phyloP scores from a whole-genome alignment of 2,797 vertebrate genomes.

The Gymnopithys bicolor region DNA sequence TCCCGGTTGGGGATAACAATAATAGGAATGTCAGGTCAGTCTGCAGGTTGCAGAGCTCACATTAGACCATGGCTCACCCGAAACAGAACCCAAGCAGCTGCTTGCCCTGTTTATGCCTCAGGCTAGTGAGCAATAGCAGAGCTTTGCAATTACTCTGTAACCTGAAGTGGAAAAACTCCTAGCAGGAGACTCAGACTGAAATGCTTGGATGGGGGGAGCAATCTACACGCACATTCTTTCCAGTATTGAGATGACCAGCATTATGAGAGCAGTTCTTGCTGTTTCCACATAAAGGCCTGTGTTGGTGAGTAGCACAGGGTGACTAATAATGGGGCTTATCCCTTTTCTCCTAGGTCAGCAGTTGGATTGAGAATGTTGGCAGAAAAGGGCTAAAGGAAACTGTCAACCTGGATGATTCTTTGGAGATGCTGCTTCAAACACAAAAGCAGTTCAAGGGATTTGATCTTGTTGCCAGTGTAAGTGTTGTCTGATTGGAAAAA shows the following conservation, averaged over 20 bases:
- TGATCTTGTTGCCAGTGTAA: constrained; percentile 79
- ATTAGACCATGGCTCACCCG: not conserved
- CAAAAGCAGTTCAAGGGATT: constrained; percentile 86
- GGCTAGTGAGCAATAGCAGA: constrained; percentile 24
- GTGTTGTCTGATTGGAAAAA: not conserved
- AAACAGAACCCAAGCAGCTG: not conserved
- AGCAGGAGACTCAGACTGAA: constrained; percentile 4
- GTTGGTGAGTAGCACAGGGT: not conserved
- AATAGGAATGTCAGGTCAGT: not conserved
- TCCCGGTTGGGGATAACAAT: not conserved
- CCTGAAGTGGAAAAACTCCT: constrained; percentile 14
- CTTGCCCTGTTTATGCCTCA: constrained; percentile 35
- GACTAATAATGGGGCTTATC: not conserved
- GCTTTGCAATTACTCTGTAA: not conserved
- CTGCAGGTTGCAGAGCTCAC: not conserved
- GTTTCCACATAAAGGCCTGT: not conserved
- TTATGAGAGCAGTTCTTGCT: not conserved
- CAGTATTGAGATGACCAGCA: not conserved
- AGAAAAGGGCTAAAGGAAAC: constrained; percentile 80
- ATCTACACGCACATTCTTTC: not conserved
- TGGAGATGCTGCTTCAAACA: constrained; percentile 83
- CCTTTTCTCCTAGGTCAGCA: constrained; percentile 81
- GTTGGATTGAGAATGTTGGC: constrained; percentile 89
- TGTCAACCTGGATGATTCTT: constrained; percentile 80
- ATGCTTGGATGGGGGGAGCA: not conserved